These are phyloP conservation scores for Coregonus suidteri DNA, from an alignment of 2,797 vertebrate species.

Conservation along the genomic window DNA sequence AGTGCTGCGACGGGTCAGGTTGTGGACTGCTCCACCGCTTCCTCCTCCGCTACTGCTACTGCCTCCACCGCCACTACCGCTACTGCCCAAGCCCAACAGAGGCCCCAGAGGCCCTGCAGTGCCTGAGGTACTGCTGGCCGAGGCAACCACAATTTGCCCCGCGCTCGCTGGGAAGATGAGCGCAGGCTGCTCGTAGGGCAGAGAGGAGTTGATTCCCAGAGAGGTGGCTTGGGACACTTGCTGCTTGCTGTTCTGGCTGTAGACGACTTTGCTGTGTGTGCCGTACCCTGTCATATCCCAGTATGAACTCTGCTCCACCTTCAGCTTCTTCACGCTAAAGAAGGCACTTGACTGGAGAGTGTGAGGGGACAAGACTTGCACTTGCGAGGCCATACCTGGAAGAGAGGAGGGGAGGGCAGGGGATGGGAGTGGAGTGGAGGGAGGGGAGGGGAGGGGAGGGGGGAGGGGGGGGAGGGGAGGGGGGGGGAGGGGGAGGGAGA, in stretches of 20 bases:
- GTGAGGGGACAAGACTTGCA: conserved; percentile 98
- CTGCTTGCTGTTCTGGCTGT: conserved; percentile 89
- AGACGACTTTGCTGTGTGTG: conserved; percentile 94
- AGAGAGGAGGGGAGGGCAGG: conserved; percentile 56
- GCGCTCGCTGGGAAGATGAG: conserved; percentile 93
- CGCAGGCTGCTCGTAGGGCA: conserved; percentile 92
- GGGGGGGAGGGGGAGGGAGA: conserved; percentile 66
- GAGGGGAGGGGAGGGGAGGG: conserved; percentile 66
- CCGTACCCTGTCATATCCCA: conserved; percentile 99
- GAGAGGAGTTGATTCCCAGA: conserved; percentile 83
- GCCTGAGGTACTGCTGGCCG: conserved; percentile 90
- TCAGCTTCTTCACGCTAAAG: conserved; percentile 99
- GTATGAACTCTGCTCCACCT: conserved; percentile 95
- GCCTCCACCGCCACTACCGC: conserved; percentile 80
- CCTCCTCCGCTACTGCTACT: conserved; percentile 79
- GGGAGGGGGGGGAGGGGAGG: conserved; percentile 64
- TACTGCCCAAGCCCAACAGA: conserved; percentile 59
- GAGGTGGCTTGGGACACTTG: conserved; percentile 83
- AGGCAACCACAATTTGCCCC: conserved; percentile 92
- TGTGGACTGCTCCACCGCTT: conserved; percentile 81
- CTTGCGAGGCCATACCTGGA: conserved; percentile 99
- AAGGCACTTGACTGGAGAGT: conserved; percentile 99
- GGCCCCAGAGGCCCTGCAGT: conserved; percentile 80
- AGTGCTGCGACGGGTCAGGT: conserved; percentile 98
- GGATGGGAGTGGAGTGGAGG: conserved; percentile 50